Percentiles rank a stretch among this genome's conserved stretches.
These are phyloP conservation scores for Drosophila mayaguana DNA, from an alignment of 2,888 invertebrate genomes.

Conservation along the genomic window DNA sequence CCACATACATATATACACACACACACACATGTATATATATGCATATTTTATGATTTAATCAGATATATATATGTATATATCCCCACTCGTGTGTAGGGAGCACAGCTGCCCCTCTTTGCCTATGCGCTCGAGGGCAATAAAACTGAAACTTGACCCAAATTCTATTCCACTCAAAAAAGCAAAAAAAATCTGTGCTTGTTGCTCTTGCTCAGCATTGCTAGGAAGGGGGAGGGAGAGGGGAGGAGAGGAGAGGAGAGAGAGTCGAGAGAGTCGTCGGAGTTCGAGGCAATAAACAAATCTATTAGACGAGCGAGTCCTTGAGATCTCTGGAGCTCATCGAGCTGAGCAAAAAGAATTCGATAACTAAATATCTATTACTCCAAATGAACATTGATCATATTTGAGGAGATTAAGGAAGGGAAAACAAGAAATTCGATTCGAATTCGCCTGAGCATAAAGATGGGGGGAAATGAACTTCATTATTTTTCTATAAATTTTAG, in stretches of 20 bases:
- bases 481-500: background rate
- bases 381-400: background rate
- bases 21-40: background rate
- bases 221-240: too few relatives aligned
- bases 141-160: slow-evolving; percentile 79
- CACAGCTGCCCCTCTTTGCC: background rate
- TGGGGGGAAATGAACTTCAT: background rate
- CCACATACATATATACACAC: background rate
- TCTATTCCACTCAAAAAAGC: slow-evolving; percentile 56
- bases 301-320: background rate
- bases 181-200: slow-evolving; percentile 45
- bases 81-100: background rate
- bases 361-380: background rate
- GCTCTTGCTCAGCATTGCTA: slow-evolving; percentile 24
- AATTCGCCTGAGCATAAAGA: background rate
- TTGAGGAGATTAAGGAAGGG: background rate
- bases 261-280: background rate
- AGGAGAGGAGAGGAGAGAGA: background rate
- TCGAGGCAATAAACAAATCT: background rate
- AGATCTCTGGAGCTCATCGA: background rate
- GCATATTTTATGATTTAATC: slow-evolving; percentile 80
- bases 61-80: slow-evolving; percentile 25
- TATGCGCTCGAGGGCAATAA: slow-evolving; percentile 58
- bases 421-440: background rate
- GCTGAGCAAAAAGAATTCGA: background rate